Conservation (phyloP, 2,797 vertebrate genomes). For the Melanotaenia maccullochi region DNA sequence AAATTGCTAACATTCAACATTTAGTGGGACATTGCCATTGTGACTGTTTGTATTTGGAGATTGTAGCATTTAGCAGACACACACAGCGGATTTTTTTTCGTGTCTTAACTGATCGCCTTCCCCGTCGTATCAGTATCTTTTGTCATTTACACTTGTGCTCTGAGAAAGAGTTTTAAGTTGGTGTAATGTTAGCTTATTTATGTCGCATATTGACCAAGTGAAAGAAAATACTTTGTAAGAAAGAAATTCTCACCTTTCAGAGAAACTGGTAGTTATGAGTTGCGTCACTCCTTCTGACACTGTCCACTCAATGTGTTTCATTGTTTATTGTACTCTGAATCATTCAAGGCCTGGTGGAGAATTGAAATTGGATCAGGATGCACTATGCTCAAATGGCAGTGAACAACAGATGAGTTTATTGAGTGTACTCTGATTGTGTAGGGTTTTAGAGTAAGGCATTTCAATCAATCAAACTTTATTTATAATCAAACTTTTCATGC, state of each 20-base stretch:
- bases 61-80: slow-evolving; percentile 3
- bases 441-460: slow-evolving; percentile 20
- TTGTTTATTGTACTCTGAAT: slow-evolving; percentile 71
- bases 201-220: slow-evolving; percentile 35
- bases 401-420: slow-evolving; percentile 59
- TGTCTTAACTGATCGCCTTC: slow-evolving; percentile 16
- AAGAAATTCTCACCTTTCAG: slow-evolving; percentile 63
- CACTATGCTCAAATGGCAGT: slow-evolving; percentile 59
- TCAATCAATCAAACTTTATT: no score
- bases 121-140: slow-evolving; percentile 28
- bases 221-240: slow-evolving; percentile 34
- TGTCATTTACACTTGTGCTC: slow-evolving; percentile 22
- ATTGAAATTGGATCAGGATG: slow-evolving; percentile 66
- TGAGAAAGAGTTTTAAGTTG: slow-evolving; percentile 40
- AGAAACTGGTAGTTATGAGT: slow-evolving; percentile 59
- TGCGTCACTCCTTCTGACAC: slow-evolving; percentile 52
- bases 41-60: neutral
- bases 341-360: slow-evolving; percentile 39
- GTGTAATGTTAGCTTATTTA: slow-evolving; percentile 41
- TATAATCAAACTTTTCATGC: no score
- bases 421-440: slow-evolving; percentile 48
- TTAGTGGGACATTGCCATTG: neutral
- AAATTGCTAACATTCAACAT: neutral
- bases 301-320: slow-evolving; percentile 62
- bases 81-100: neutral